Base-by-base conservation (phyloP, 2,797 vertebrate species). In the Limnodromus scolopaceus region DNA sequence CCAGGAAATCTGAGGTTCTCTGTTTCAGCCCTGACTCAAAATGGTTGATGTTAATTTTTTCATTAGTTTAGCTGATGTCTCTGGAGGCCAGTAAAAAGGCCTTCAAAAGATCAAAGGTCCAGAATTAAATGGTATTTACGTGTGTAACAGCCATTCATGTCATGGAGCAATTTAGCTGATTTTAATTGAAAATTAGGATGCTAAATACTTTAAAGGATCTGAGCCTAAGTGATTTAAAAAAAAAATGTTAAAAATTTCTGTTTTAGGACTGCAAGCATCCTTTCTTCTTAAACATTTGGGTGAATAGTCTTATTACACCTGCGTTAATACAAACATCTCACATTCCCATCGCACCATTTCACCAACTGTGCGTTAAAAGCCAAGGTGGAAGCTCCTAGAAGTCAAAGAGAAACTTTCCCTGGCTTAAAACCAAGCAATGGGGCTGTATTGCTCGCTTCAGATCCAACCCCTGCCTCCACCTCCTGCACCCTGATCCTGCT, bases 111-210 rank as follows among this genome's bases (percentile, higher is more conserved):
- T 81, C 43, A 93, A 89, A 93, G 60, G 20, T 89, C 28, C 38
- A 85, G 60, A 89, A 80, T 91, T 82, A 92, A 92, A 84, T 41
- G 39, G 23, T 83, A 89, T 92, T 94, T 92, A 83, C 1, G 4
- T 6, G 3, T 70, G n/a, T 87, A 92, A 87, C 20, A 72, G 15
- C 16, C 23, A 61, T 74, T 80, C 18, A 48, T 51, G 89, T 80
- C 3, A 49, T 18, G 12, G 17, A 74, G 5, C 1, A 3, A 77
- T 75, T 79, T 74, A 10, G 2, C 48, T 70, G 28, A 60, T 74
- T 89, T 89, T 77, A 92, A 77, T 74, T 91, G 89, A 96, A 96
- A 93, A 84, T 93, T 85, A 71, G 19, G 12, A 64, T 71, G 43
- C 12, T 39, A 92, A 92, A 74, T 82, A 57, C 15, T 45, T 79